A percentile compares a stretch with the other conserved stretches of the same genome.
phyloP scores from a whole-genome alignment of 1,140 invertebrate species.

The Gyrodactylus bullatarudis region DNA sequence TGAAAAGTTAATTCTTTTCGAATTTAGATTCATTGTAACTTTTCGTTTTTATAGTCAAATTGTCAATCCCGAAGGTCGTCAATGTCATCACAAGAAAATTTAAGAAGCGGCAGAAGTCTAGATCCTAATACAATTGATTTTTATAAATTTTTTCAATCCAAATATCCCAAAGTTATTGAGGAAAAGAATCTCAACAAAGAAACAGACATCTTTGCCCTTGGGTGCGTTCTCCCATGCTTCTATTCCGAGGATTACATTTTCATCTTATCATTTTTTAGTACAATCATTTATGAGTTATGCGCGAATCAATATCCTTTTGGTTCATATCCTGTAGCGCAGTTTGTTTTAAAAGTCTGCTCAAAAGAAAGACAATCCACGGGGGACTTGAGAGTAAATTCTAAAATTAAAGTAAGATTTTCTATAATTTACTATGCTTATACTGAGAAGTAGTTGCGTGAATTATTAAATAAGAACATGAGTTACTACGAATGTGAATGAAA shows the following conservation, averaged over 20 bases:
- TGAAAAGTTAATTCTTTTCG: too few relatives aligned
- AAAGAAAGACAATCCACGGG: background rate
- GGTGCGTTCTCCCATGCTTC: constrained; percentile 15
- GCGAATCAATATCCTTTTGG: background rate
- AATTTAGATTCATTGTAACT: too few relatives aligned
- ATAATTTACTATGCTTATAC: background rate
- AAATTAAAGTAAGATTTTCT: background rate
- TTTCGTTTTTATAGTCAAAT: background rate
- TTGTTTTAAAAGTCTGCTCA: background rate
- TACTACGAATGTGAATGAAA: background rate
- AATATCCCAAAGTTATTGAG: background rate
- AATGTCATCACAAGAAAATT: background rate
- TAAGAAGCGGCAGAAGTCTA: background rate
- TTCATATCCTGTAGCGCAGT: background rate
- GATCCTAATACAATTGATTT: background rate
- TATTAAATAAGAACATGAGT: background rate
- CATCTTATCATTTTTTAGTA: background rate
- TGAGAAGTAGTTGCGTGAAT: background rate
- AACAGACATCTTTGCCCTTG: constrained; percentile 20
- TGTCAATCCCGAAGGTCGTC: background rate
- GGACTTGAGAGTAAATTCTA: background rate
- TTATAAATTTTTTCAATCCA: background rate
- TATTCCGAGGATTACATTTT: background rate
- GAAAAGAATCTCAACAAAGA: constrained; percentile 12
- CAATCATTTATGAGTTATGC: background rate